Conservation (phyloP, 2,888 invertebrate genomes). For the Nomada fucata region DNA sequence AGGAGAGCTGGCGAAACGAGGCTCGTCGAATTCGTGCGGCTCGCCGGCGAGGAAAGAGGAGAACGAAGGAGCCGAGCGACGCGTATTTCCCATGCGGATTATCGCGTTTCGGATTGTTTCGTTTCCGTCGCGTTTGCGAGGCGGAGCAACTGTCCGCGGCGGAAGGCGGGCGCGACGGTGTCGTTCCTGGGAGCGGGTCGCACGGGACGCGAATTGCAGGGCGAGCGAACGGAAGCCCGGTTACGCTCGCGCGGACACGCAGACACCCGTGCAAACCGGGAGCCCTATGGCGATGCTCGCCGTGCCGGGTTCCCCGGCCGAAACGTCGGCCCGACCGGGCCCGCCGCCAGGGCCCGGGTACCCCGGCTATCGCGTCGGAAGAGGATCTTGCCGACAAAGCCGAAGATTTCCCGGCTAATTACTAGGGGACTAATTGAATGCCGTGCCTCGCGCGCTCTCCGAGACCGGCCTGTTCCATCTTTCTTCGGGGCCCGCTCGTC, state of each 20-base stretch:
- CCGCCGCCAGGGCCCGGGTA: conserved; percentile 31
- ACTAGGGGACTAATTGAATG: conserved; percentile 84
- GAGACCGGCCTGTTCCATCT: neutral
- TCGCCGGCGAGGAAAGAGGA: conserved; percentile 52
- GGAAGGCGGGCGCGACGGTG: too few relatives aligned
- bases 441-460: conserved; percentile 75
- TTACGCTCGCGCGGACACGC: neutral
- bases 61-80: conserved; percentile 38
- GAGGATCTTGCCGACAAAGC: conserved; percentile 78
- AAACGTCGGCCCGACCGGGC: conserved; percentile 4
- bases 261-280: neutral
- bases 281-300: neutral
- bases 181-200: too few relatives aligned
- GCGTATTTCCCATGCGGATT: conserved; percentile 49
- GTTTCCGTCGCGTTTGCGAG: too few relatives aligned
- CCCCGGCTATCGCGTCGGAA: conserved; percentile 75
- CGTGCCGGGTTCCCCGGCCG: neutral
- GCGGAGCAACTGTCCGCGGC: too few relatives aligned
- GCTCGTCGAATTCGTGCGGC: conserved; percentile 72
- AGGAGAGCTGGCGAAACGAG: conserved; percentile 62
- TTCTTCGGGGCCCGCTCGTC: neutral
- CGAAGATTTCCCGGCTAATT: conserved; percentile 84
- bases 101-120: too few relatives aligned
- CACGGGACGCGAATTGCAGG: conserved; percentile 58
- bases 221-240: neutral